Percentiles rank a stretch among this genome's conserved stretches.
Conservation (phyloP, 2,797 vertebrate genomes). For the Pseudocheirus occidentalis region DNA sequence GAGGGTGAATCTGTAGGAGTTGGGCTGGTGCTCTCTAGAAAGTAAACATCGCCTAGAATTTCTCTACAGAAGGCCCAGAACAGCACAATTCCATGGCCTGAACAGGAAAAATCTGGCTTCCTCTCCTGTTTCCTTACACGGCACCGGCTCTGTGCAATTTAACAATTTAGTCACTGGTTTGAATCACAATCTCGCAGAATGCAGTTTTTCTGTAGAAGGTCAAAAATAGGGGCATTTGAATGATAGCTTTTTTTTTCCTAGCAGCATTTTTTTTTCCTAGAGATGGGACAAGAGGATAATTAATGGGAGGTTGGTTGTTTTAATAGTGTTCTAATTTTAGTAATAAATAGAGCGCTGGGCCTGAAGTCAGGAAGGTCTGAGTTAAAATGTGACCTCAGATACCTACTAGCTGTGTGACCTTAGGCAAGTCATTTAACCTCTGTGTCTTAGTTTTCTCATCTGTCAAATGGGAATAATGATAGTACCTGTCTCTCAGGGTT, state of each 20-base stretch:
- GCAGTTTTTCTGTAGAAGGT: slow-evolving; percentile 51
- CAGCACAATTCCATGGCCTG: not conserved
- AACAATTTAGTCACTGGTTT: slow-evolving; percentile 39
- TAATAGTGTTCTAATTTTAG: not conserved
- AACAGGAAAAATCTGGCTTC: slow-evolving; percentile 59
- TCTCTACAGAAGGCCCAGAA: slow-evolving; percentile 36
- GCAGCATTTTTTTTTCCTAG: not conserved
- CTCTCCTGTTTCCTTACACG: slow-evolving; percentile 62
- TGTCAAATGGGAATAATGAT: not conserved
- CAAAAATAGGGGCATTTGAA: slow-evolving; percentile 24
- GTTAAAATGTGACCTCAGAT: not conserved
- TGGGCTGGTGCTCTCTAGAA: slow-evolving; percentile 25
- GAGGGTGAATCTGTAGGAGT: not conserved
- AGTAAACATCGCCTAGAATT: slow-evolving; percentile 39
- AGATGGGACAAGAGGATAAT: not conserved
- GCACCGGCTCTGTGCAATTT: slow-evolving; percentile 42
- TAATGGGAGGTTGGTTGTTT: not conserved
- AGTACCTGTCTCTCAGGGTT: not conserved
- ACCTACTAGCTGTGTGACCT: not conserved
- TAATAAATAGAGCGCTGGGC: not conserved
- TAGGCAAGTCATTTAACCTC: not conserved
- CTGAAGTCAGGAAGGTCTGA: not conserved
- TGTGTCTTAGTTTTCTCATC: not conserved
- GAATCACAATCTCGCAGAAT: slow-evolving; percentile 46
- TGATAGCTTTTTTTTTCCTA: slow-evolving; percentile 21